Evolutionary conservation across 2,888 invertebrate genomes (phyloP).

Genomic region (Tineola bisselliella): DNA sequence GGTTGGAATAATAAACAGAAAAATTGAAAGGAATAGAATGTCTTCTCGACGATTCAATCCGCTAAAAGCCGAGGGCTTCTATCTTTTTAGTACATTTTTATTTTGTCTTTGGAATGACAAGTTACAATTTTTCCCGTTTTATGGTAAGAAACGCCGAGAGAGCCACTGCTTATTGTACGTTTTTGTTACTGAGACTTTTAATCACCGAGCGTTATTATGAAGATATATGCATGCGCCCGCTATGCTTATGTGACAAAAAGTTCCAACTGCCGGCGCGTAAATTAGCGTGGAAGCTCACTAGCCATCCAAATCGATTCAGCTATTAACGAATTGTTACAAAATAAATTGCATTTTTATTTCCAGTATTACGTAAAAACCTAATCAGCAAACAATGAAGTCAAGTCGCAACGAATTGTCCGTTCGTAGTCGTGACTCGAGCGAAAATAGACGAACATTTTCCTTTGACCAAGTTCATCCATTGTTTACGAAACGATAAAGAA

Average conservation of each 20-base stretch:
- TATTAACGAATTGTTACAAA: no score
- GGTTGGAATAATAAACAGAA: slow-evolving; percentile 8
- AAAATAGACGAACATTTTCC: slow-evolving; percentile 2
- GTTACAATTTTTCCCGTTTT: no score
- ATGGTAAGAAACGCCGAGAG: no score
- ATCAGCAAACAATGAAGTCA: slow-evolving; percentile 1
- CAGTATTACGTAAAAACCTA: not conserved
- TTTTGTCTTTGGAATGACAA: not conserved
- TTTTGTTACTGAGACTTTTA: no score
- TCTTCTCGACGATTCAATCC: slow-evolving; percentile 14
- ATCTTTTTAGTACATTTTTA: not conserved
- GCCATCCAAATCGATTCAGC: no score
- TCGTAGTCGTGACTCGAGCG: not conserved
- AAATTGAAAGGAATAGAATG: not conserved
- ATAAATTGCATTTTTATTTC: not conserved
- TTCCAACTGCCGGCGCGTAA: no score
- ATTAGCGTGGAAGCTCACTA: no score
- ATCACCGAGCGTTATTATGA: no score
- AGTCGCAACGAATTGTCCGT: slow-evolving; percentile 2
- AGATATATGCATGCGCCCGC: no score
- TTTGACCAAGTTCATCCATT: not conserved
- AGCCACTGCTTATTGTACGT: no score
- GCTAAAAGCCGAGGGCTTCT: slow-evolving; percentile 10
- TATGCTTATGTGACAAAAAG: no score
- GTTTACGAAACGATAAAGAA: slow-evolving; percentile 6